Evolutionary conservation across 2,888 invertebrate species (phyloP).

Genomic region (Achlya flavicornis): DNA sequence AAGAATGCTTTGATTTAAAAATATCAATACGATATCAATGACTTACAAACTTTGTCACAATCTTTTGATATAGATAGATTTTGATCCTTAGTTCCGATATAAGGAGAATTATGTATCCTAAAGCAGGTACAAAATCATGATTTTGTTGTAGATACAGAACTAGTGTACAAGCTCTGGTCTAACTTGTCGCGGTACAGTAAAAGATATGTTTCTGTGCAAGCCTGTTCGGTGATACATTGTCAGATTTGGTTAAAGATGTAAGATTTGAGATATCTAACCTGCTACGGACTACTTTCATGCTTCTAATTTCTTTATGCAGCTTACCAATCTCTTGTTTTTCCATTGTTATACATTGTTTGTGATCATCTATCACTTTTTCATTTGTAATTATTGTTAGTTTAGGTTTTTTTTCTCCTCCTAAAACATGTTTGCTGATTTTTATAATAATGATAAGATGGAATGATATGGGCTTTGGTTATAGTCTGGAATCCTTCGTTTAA

Average conservation of each 20-base stretch:
- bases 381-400: too few relatives aligned
- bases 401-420: too few relatives aligned
- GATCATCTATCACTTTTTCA: too few relatives aligned
- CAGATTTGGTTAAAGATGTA: neutral
- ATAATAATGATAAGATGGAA: too few relatives aligned
- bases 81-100: conserved; percentile 8
- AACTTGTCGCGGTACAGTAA: neutral
- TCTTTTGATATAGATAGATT: neutral
- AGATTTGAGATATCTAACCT: neutral
- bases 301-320: neutral
- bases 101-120: neutral
- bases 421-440: too few relatives aligned
- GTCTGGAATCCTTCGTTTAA: too few relatives aligned
- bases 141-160: neutral
- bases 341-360: too few relatives aligned
- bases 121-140: neutral
- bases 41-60: neutral
- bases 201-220: neutral
- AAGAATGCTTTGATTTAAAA: neutral
- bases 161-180: neutral
- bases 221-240: neutral
- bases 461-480: too few relatives aligned
- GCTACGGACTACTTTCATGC: neutral
- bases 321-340: too few relatives aligned
- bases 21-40: too few relatives aligned